A percentile compares a stretch with the other conserved stretches of the same genome.
Evolutionary conservation across 2,113 vertebrate species (phyloP).

Genomic region (Salvelinus fontinalis): DNA sequence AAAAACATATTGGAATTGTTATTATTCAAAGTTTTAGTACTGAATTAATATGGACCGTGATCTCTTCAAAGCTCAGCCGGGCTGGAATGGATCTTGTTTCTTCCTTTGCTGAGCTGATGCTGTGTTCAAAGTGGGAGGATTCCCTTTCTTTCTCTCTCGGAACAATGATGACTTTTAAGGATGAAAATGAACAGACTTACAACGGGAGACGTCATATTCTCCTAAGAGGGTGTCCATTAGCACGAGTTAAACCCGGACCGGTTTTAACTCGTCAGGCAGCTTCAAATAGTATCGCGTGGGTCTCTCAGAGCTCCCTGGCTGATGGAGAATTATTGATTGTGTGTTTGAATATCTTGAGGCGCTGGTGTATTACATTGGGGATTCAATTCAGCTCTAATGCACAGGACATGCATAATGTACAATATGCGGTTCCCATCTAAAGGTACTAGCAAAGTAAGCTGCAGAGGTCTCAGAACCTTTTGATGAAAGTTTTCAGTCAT

Average conservation of each 20-base stretch:
- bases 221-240: slow-evolving; percentile 66
- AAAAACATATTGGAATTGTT: slow-evolving; percentile 28
- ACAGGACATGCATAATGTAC: slow-evolving; percentile 72
- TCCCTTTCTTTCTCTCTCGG: slow-evolving; percentile 12
- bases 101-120: slow-evolving; percentile 20
- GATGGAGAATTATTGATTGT: slow-evolving; percentile 77
- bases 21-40: slow-evolving; percentile 44
- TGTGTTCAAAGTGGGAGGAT: slow-evolving; percentile 51
- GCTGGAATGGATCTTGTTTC: slow-evolving; percentile 37
- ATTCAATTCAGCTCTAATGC: slow-evolving; percentile 72
- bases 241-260: slow-evolving; percentile 47
- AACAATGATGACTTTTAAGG: slow-evolving; percentile 35
- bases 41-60: slow-evolving; percentile 37
- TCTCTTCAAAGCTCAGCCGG: slow-evolving; percentile 41
- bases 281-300: slow-evolving; percentile 72
- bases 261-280: slow-evolving; percentile 74
- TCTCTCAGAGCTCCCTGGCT: slow-evolving; percentile 63
- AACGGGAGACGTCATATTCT: slow-evolving; percentile 44
- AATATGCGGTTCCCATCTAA: slow-evolving; percentile 71
- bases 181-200: slow-evolving; percentile 24
- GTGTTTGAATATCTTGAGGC: slow-evolving; percentile 68
- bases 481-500: slow-evolving; percentile 71
- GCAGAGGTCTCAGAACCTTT: slow-evolving; percentile 65
- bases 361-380: slow-evolving; percentile 69
- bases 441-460: slow-evolving; percentile 69